Percentiles rank a stretch among this genome's conserved stretches.
Evolutionary conservation across 2,113 vertebrate species (phyloP).

Genomic region (Thamnophis sirtalis): DNA sequence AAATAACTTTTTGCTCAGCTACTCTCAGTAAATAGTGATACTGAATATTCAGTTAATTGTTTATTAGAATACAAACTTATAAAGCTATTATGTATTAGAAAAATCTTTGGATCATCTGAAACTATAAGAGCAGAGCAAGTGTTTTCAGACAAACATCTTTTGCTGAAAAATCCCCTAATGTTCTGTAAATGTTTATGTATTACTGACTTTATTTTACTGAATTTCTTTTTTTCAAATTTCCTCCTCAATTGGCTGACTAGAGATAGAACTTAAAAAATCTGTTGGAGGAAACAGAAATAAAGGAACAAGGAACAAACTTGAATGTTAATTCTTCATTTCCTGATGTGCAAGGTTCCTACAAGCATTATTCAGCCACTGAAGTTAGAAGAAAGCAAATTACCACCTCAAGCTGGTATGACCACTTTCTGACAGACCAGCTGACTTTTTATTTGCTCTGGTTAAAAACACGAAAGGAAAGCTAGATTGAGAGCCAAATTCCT

Average conservation of each 20-base stretch:
- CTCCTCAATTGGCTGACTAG: neutral
- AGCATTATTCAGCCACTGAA: neutral
- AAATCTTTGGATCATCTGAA: neutral
- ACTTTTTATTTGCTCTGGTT: neutral
- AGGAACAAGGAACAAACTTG: neutral
- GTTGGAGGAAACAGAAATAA: neutral
- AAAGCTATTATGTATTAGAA: neutral
- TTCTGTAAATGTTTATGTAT: neutral
- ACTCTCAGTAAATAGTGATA: neutral
- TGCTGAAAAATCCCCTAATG: neutral
- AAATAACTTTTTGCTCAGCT: neutral
- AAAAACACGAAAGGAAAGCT: neutral
- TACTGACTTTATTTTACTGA: neutral
- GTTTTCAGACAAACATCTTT: neutral
- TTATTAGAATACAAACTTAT: neutral
- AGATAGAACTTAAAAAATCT: neutral
- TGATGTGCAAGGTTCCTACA: neutral
- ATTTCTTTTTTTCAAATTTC: neutral
- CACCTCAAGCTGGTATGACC: neutral
- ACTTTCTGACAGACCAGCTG: neutral
- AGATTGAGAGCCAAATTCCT: neutral
- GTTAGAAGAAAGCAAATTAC: neutral
- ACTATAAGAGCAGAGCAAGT: neutral
- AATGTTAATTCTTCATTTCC: neutral
- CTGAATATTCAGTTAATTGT: neutral